Evolutionary conservation across 2,797 vertebrate genomes (phyloP), one percentile per base, ranked within the genome.

Genomic region (Pelobates cultripes): DNA sequence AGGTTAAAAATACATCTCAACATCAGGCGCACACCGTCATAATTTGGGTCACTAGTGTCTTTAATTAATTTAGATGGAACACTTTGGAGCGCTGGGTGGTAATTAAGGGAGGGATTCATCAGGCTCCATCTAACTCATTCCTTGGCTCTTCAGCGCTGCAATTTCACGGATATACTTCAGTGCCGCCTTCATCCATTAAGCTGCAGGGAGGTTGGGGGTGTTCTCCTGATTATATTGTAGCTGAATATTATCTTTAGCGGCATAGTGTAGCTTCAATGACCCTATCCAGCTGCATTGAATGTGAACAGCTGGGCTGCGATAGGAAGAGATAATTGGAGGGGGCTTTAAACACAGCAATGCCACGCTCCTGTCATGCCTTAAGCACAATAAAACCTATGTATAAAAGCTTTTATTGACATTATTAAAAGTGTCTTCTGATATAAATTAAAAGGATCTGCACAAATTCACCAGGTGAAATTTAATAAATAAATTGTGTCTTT

Each of bases 61-160:
- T 93, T 94, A 93, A 95, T 94, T 94, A 94, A 94, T 94, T 92
- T 92, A 91, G 89, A 92, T 86, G 88, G 82, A 86, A 89, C 90
- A 89, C 92, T 84, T 93, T 90, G 87, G 93, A 89, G 85, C 89
- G 53, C 88, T 1, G 87, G n/a, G 77, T 86, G 91, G 86, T 93
- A 93, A 94, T 93, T 94, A 94, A 91, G 90, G 87, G 86, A 87
- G 43, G 89, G 87, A 80, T 71, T 85, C 85, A 69, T 84, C 83
- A 66, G 86, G 86, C 78, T 82, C 75, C 40, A 42, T 47, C 83
- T 81, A 85, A 78, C 85, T 43, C 47, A n/a, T 76, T 72, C 45
- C 0, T 12, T 82, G 9, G 2, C 80, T 87, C 85, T 84, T 79
- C 86, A 88, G 87, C 86, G 85, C 87, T 87, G 81, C 84, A 84